Evolutionary conservation across 2,797 vertebrate genomes (phyloP).

Genomic region (Mus caroli): DNA sequence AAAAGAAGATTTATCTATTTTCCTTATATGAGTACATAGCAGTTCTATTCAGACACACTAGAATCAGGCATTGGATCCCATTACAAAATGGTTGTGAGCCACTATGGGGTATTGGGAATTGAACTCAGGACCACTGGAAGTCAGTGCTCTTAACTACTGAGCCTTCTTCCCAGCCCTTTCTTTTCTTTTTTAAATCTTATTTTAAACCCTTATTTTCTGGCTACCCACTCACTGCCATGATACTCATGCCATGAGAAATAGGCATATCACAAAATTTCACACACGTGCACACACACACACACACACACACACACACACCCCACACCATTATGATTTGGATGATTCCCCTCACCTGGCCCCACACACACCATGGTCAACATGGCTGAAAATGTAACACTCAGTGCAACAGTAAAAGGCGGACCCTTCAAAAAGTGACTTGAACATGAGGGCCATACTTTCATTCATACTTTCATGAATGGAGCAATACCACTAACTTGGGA

Average conservation of each 20-base stretch:
- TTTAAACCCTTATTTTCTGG: slow-evolving; percentile 48
- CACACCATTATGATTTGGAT: neutral
- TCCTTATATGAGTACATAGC: neutral
- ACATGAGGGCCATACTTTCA: neutral
- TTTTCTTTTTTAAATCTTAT: neutral
- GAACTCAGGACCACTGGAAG: neutral
- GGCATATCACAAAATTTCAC: neutral
- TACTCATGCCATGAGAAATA: neutral
- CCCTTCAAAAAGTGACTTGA: neutral
- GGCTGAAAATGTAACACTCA: neutral
- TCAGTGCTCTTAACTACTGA: neutral
- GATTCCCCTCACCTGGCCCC: too few species aligned
- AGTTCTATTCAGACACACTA: neutral
- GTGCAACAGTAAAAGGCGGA: neutral
- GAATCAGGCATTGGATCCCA: neutral
- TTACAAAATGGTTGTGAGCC: neutral
- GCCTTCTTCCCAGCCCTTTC: neutral
- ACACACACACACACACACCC: neutral
- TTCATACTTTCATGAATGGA: neutral
- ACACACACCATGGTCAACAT: neutral
- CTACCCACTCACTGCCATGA: neutral
- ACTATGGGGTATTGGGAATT: neutral
- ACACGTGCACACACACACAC: neutral
- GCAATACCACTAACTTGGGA: neutral
- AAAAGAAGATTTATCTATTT: neutral